Base-by-base conservation (phyloP, 2,888 invertebrate genomes). In the Pollenia amentaria region DNA sequence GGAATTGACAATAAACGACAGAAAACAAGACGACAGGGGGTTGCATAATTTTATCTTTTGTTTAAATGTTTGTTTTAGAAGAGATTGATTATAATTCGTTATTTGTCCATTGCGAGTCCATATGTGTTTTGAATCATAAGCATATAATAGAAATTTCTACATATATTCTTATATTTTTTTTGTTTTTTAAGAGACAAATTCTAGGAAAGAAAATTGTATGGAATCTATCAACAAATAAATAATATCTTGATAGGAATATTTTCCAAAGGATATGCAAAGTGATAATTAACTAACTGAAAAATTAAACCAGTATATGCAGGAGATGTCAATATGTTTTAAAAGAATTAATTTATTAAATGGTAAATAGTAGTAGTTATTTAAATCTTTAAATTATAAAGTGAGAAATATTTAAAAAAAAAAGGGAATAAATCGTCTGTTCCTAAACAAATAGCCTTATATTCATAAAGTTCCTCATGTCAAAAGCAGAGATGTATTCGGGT, bases 31-130 rank as follows among this genome's bases (percentile, higher is more conserved):
- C 60, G 51, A 44, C 42, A 76, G 44, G 76, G 76, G 76, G 53
- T 76, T 76, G 76, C 65, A 64, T 76, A 53, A 76, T 65, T 64
- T 46, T 29, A 0, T 12, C 6, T 64, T 65, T 65, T 53, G 16
- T 42, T 53, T 29, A 48, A 38, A 38, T 48, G 12, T 12, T 18
- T 14, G 8, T 18, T 9, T 12, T 21, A 46, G n/a, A 21, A 40
- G 12, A 1, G 21, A 70, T 42, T 53, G 42, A 69, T 12, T 14
- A 18, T 14, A 53, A 12, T 10, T 40, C 12, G 18, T 51, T 70
- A 40, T 70, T 55, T 16, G 18, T 40, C 9, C 42, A 42, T 55
- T 21, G 57, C 21, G 16, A 44, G n/a, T 72, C 7, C 44, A 57
- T 29, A 57, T 72, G 38, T 57, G 12, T 55, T 21, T n/a, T 42